A percentile compares a stretch with the other conserved stretches of the same genome.
Conservation (phyloP, 2,113 vertebrate species). For the Antechinus stuartii region DNA sequence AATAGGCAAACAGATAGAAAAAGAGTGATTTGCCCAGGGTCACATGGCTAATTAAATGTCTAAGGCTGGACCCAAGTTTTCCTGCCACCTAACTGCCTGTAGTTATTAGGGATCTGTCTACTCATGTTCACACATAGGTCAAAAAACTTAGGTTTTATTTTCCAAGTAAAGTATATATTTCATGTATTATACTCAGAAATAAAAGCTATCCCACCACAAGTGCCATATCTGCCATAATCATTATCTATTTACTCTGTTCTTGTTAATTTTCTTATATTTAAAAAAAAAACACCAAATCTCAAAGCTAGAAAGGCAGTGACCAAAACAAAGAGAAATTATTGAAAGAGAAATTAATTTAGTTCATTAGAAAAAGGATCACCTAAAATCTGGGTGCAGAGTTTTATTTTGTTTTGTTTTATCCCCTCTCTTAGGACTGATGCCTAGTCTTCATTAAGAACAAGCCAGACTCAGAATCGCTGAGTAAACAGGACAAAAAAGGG, state of each 20-base stretch:
- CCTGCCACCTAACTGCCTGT: neutral
- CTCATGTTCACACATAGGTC: neutral
- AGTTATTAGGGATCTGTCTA: neutral
- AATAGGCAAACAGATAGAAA: neutral
- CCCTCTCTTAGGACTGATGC: neutral
- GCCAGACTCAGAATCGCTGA: neutral
- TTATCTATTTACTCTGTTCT: accelerated
- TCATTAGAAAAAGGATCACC: neutral
- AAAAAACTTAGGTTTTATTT: neutral
- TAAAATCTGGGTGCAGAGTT: neutral
- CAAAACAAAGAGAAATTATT: neutral
- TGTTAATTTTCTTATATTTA: neutral
- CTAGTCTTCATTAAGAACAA: neutral
- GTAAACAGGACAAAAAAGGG: neutral
- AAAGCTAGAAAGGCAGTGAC: neutral
- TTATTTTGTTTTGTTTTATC: neutral
- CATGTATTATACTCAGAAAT: neutral
- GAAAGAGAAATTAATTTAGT: neutral
- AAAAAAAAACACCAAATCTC: neutral
- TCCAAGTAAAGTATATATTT: neutral
- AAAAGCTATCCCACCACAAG: neutral
- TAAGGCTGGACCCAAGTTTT: neutral
- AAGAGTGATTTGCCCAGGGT: neutral
- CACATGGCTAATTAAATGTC: neutral
- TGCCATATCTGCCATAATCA: accelerated